Conservation (phyloP, 2,888 invertebrate genomes). For the Oscheius sp. region DNA sequence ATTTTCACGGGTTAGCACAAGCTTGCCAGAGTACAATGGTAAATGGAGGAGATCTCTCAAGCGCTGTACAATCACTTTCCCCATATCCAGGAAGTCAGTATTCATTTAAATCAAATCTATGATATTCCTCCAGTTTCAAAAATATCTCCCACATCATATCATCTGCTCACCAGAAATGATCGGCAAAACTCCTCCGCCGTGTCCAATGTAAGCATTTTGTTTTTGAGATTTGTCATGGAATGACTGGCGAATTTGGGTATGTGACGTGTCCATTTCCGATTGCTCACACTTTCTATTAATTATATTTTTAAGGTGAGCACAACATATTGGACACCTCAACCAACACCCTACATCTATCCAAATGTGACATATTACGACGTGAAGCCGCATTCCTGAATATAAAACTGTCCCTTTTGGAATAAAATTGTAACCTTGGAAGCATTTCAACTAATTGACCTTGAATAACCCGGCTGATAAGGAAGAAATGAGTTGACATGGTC, state of each 20-base stretch:
- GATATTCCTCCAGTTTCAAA: slow-evolving; percentile 7
- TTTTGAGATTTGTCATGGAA: neutral
- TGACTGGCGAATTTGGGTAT: neutral
- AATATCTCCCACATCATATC: slow-evolving; percentile 30
- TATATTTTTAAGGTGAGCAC: slow-evolving; percentile 27
- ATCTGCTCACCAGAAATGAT: slow-evolving; percentile 26
- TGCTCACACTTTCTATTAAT: neutral
- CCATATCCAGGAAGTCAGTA: slow-evolving; percentile 35
- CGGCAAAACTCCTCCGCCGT: slow-evolving; percentile 25
- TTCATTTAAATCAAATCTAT: no score
- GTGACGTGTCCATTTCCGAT: neutral
- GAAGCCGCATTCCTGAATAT: slow-evolving; percentile 23
- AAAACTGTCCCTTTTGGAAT: neutral
- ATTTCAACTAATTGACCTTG: no score
- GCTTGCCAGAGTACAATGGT: slow-evolving; percentile 63
- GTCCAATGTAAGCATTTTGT: slow-evolving; percentile 24
- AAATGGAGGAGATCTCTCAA: slow-evolving; percentile 43
- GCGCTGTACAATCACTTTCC: slow-evolving; percentile 45
- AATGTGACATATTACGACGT: slow-evolving; percentile 38
- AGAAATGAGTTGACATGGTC: slow-evolving; percentile 13
- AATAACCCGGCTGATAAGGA: neutral
- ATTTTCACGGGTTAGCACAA: slow-evolving; percentile 78
- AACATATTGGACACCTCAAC: slow-evolving; percentile 32
- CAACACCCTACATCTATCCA: slow-evolving; percentile 37
- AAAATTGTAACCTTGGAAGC: neutral